Conservation (phyloP, 2,797 vertebrate species). For the Psittacula echo region DNA sequence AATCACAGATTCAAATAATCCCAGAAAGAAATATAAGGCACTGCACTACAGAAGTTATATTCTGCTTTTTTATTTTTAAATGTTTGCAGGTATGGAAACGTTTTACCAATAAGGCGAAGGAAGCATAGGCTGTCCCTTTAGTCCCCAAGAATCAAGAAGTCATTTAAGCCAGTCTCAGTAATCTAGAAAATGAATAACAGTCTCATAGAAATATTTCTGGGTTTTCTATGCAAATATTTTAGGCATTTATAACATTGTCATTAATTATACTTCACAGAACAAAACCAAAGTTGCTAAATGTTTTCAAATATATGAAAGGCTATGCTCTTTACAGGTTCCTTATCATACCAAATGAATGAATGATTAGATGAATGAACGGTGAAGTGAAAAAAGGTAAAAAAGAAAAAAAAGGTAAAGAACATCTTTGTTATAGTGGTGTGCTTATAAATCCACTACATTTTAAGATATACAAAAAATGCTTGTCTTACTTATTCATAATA, state of each 20-base stretch:
- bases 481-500: not conserved
- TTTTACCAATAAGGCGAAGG: not conserved
- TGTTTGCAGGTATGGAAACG: not conserved
- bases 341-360: not conserved
- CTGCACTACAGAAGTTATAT: not conserved
- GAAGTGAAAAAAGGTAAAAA: not conserved
- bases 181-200: not conserved
- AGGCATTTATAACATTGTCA: not conserved
- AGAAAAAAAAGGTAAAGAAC: fast-evolving
- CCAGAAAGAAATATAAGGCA: not conserved
- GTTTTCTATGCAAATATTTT: not conserved
- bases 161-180: not conserved
- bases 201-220: not conserved
- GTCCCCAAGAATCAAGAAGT: not conserved
- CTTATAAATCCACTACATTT: not conserved
- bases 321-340: not conserved
- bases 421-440: not conserved
- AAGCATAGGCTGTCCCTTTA: not conserved
- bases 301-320: not conserved
- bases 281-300: not conserved
- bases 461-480: not conserved
- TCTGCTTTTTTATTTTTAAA: not conserved
- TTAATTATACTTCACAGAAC: not conserved
- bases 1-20: not conserved
- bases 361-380: not conserved